phyloP scores from a whole-genome alignment of 1,140 invertebrate genomes.

The Brachionus manjavacas region DNA sequence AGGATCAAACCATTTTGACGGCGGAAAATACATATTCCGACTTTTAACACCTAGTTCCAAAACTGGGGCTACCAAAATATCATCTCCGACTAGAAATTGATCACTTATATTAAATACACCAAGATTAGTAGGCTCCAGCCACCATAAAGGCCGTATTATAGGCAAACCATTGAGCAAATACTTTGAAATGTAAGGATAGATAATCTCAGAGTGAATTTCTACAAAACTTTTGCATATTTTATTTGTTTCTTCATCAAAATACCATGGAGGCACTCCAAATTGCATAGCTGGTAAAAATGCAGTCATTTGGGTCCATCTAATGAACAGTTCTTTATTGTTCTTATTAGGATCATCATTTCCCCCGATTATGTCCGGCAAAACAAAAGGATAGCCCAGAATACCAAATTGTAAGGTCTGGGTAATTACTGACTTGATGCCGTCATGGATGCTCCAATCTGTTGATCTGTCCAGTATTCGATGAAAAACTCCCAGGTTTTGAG shows the following conservation, averaged over 20 bases:
- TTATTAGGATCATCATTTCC: constrained; percentile 67
- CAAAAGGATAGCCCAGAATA: constrained; percentile 74
- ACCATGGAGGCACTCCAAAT: constrained; percentile 80
- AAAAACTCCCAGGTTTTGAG: constrained; percentile 72
- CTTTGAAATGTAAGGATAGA: constrained; percentile 43
- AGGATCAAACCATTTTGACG: constrained; percentile 76
- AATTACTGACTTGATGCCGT: constrained; percentile 77
- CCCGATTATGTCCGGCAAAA: constrained; percentile 85
- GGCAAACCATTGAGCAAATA: constrained; percentile 45
- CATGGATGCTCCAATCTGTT: constrained; percentile 71
- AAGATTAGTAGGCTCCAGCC: constrained; percentile 75
- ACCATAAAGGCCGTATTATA: constrained; percentile 78
- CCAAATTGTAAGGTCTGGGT: constrained; percentile 75
- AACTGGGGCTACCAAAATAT: constrained; percentile 78
- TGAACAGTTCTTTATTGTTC: constrained; percentile 66
- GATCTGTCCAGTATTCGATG: constrained; percentile 82
- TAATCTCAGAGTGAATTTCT: constrained; percentile 54
- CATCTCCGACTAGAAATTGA: constrained; percentile 75
- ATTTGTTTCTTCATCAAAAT: constrained; percentile 66
- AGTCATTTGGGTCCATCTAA: constrained; percentile 79
- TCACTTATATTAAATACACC: constrained; percentile 73
- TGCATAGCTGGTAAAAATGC: constrained; percentile 80
- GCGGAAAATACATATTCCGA: constrained; percentile 74
- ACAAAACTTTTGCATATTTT: constrained; percentile 65
- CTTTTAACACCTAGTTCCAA: constrained; percentile 63